Evolutionary conservation across 35 echinoderm and acorn worm species (phyloP).

Genomic region (Strongylocentrotus purpuratus): DNA sequence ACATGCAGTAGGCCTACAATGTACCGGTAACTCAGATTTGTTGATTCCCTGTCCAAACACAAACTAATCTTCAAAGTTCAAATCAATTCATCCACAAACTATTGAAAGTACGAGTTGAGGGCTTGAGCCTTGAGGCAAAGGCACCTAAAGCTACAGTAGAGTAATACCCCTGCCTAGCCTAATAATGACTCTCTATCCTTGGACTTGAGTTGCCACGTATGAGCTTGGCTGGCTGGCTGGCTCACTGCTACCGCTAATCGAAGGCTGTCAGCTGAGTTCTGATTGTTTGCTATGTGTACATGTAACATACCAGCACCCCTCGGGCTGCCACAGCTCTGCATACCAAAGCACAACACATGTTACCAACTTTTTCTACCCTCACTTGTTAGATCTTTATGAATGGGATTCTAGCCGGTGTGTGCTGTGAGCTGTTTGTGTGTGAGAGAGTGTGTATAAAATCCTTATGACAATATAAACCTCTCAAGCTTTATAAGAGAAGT

Average conservation of each 20-base stretch:
- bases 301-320: neutral
- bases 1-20: no score
- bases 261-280: neutral
- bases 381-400: no score
- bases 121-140: neutral
- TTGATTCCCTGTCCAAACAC: neutral
- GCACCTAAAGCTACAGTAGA: neutral
- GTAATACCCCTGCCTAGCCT: neutral
- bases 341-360: no score
- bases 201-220: neutral
- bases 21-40: neutral
- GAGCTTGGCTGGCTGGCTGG: neutral
- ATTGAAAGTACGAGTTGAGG: neutral
- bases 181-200: neutral
- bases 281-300: neutral
- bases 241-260: neutral
- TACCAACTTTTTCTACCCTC: no score
- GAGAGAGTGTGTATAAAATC: no score
- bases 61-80: no score
- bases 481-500: no score
- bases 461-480: no score
- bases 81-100: neutral
- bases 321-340: no score
- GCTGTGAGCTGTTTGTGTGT: no score
- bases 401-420: no score